phyloP scores from a whole-genome alignment of 1,140 invertebrate species.

The Bombus polaris region DNA sequence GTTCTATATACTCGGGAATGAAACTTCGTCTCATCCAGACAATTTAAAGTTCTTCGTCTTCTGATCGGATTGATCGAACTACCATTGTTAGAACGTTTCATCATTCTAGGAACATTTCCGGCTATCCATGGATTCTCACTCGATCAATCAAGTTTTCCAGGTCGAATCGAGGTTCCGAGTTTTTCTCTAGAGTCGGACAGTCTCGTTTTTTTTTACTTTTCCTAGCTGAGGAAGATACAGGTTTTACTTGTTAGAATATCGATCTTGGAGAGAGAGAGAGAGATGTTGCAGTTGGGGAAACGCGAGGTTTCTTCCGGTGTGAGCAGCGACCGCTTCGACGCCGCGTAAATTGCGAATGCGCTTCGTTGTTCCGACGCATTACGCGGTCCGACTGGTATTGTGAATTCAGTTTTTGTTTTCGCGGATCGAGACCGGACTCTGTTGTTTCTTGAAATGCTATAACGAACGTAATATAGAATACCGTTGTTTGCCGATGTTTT shows the following conservation, averaged over 20 bases:
- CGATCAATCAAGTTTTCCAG: constrained; percentile 35
- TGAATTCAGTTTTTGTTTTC: neutral
- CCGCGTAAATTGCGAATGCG: constrained; percentile 6
- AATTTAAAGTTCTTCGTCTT: no score
- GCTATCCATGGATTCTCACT: constrained; percentile 1
- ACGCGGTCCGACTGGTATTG: neutral
- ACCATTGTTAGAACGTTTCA: constrained; percentile 15
- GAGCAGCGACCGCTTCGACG: neutral
- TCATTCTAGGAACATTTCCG: constrained; percentile 27
- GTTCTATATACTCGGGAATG: no score
- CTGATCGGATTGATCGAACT: constrained; percentile 29
- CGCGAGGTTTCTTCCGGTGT: neutral
- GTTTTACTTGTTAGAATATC: constrained; percentile 9
- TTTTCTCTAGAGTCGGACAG: neutral
- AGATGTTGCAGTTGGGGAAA: neutral
- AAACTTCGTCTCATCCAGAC: neutral
- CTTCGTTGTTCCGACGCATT: constrained; percentile 3
- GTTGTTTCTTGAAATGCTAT: neutral
- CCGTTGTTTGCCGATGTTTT: neutral
- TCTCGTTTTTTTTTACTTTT: neutral
- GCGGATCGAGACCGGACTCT: neutral
- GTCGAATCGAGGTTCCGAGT: neutral
- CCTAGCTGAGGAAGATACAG: neutral
- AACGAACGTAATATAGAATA: constrained; percentile 3
- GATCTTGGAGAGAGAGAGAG: neutral